Evolutionary conservation across 2,797 vertebrate genomes (phyloP).

Genomic region (Pseudochirops cupreus): DNA sequence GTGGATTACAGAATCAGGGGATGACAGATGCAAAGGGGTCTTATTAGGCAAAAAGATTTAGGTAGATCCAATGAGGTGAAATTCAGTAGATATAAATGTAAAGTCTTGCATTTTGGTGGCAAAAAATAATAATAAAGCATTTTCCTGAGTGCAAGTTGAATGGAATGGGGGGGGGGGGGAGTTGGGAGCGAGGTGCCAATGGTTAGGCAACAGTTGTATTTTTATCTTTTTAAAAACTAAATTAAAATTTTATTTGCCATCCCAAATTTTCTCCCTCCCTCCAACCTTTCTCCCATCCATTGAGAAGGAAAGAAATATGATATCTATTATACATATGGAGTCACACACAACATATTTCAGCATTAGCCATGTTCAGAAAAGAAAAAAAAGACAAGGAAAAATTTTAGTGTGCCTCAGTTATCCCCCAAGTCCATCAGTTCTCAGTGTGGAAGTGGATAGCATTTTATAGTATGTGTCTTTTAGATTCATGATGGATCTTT

Average conservation of each 20-base stretch:
- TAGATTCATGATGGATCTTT: not conserved
- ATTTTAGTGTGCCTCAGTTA: not conserved
- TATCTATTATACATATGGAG: not conserved
- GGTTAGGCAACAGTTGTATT: not conserved
- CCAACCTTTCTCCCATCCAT: not conserved
- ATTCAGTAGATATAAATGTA: not conserved
- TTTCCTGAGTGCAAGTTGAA: not conserved
- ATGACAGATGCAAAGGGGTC: not conserved
- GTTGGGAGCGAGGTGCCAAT: too few relatives aligned
- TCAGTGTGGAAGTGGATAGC: not conserved
- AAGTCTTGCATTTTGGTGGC: not conserved
- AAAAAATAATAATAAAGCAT: not conserved
- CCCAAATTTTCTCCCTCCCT: too few relatives aligned
- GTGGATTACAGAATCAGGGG: not conserved
- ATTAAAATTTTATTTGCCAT: too few relatives aligned
- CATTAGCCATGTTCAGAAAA: too few relatives aligned
- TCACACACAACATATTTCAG: too few relatives aligned
- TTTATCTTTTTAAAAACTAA: not conserved
- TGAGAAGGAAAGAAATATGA: not conserved
- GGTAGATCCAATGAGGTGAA: not conserved
- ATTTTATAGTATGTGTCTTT: not conserved
- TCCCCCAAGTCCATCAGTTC: not conserved
- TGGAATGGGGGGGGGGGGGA: accelerated
- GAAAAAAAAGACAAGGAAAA: not conserved
- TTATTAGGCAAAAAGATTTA: not conserved